phyloP scores from a whole-genome alignment of 2,113 vertebrate genomes.

The Pongo abelii region DNA sequence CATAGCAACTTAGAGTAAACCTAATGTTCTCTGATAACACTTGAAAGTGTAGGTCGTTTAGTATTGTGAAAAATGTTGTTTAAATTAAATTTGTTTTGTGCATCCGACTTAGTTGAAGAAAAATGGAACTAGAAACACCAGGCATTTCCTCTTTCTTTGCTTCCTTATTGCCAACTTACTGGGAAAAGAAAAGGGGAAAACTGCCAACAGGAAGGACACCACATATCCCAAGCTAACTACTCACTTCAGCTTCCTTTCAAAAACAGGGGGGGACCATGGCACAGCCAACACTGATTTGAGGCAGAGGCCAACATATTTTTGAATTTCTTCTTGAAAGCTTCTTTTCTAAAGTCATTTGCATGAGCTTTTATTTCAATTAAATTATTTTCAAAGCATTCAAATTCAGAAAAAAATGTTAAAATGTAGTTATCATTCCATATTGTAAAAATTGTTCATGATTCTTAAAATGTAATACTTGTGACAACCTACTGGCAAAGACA shows the following conservation, averaged over 20 bases:
- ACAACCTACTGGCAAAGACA: conserved; percentile 1
- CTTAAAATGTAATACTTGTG: conserved; percentile 44
- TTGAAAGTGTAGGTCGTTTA: not conserved
- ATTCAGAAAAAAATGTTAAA: conserved; percentile 45
- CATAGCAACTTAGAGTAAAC: not conserved
- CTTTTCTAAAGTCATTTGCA: conserved; percentile 47
- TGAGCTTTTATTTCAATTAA: conserved; percentile 47
- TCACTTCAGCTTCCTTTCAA: not conserved
- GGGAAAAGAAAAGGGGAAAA: not conserved
- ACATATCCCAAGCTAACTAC: not conserved
- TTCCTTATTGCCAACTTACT: not conserved
- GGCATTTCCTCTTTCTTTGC: not conserved
- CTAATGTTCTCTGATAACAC: not conserved
- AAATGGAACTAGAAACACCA: not conserved
- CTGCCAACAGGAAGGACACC: not conserved
- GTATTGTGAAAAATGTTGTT: not conserved
- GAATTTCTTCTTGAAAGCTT: conserved; percentile 28
- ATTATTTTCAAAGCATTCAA: conserved; percentile 51
- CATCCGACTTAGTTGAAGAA: not conserved
- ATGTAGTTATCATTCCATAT: not conserved
- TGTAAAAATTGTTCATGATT: conserved; percentile 41
- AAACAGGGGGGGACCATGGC: not conserved
- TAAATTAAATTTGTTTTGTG: conserved; percentile 31
- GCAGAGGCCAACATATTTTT: not conserved
- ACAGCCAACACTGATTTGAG: not conserved